Base-by-base conservation (phyloP, 2,113 vertebrate species). In the Periophthalmus modestus region DNA sequence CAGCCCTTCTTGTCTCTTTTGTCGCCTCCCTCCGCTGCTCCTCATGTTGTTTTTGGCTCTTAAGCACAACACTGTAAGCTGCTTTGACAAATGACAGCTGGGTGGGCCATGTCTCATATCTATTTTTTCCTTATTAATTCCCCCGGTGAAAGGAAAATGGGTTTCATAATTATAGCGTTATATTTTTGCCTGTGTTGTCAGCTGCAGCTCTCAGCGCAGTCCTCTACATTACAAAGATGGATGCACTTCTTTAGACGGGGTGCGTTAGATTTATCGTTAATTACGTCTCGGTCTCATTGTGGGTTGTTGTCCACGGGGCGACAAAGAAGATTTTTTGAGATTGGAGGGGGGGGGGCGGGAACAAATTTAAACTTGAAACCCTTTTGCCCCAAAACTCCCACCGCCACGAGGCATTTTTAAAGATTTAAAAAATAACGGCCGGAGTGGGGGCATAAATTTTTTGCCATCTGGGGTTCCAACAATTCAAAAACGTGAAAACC, bases 221-320 rank as follows among this genome's bases (percentile, higher is more conserved):
- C 50, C 3, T 24, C 39, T 48, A 52, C 21, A 6, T 75, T 63
- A 3, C 75, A 66, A 55, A 68, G 71, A 66, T 71, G 71, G 65
- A 73, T 72, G 46, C 71, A 72, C 62, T 68, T 66, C 18, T 84
- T 82, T 77, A 46, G 39, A 69, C 70, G 39, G 66, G 69, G 62
- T 66, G 65, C 63, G 68, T 82, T 73, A 11, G 36, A 48, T 74
- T 63, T 65, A 66, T 67, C 74, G 73, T 86, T 83, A 84, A 85
- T 83, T 72, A 83, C 59, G 55, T 73, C 77, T 70, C n/a, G 66
- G 73, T 72, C 55, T 75, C 82, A 75, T 87, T 74, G 72, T 79
- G 74, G 78, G 78, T 72, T 33, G 28, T 71, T 21, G 7, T 21
- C 11, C 69, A 57, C 71, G 68, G 28, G 33, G 69, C 57, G 66